Conservation (phyloP, 2,113 vertebrate genomes). For the Nycticorax nycticorax region DNA sequence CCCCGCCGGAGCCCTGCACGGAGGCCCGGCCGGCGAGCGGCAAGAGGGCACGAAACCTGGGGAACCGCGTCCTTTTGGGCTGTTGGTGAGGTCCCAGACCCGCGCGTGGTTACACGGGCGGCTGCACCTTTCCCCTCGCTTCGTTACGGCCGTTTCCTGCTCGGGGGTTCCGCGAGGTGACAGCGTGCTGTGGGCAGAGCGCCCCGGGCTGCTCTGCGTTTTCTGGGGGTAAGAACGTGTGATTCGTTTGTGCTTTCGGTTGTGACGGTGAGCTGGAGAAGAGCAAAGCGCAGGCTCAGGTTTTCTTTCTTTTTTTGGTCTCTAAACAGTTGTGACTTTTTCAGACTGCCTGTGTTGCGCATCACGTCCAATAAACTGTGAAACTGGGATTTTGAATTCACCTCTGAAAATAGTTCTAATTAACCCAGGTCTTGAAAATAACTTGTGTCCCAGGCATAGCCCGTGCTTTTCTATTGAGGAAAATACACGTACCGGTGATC, state of each 20-base stretch:
- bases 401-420: neutral
- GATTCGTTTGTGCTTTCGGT: neutral
- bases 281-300: neutral
- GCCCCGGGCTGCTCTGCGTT: fast-evolving
- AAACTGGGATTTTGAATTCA: neutral
- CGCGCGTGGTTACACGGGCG: neutral
- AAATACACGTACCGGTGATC: fast-evolving
- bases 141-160: neutral
- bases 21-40: neutral
- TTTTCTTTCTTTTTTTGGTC: neutral
- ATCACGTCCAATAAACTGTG: fast-evolving
- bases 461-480: neutral
- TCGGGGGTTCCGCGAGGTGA: neutral
- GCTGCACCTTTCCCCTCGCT: neutral
- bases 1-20: neutral
- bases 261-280: neutral
- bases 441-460: neutral
- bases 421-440: neutral
- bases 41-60: neutral
- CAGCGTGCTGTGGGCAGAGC: neutral
- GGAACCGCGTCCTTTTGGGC: neutral
- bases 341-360: fast-evolving
- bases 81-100: neutral
- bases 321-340: neutral
- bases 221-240: neutral